Conservation (phyloP, 2,113 vertebrate genomes). For the Planiliza haematocheilus region DNA sequence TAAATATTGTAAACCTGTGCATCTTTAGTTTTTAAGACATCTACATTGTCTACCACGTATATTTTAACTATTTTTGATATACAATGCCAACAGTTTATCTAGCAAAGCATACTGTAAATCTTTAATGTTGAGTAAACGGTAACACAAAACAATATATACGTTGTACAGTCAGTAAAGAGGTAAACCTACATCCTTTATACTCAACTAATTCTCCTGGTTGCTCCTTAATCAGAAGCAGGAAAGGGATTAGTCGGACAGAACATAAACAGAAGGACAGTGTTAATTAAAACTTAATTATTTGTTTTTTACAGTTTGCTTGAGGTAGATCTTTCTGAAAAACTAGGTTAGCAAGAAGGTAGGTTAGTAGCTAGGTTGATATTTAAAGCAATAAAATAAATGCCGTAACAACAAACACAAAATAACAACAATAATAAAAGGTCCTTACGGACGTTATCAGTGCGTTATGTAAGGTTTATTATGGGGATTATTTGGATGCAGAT, state of each 20-base stretch:
- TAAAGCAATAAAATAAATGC: neutral
- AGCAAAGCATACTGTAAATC: no score
- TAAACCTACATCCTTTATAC: neutral
- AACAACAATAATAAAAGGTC: neutral
- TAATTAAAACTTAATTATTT: neutral
- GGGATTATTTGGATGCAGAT: slow-evolving; percentile 11
- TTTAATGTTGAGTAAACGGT: slow-evolving; percentile 13
- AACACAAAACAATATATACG: neutral
- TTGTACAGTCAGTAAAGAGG: neutral
- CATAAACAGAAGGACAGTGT: neutral
- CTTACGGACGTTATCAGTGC: neutral
- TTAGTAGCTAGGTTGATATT: neutral
- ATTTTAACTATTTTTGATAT: no score
- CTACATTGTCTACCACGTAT: no score
- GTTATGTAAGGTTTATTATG: slow-evolving; percentile 15
- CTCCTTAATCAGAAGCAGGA: neutral
- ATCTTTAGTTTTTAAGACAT: no score
- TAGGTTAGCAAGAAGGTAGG: neutral
- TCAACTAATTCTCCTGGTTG: neutral
- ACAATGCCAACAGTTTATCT: no score
- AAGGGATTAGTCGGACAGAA: neutral
- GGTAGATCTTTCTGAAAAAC: neutral
- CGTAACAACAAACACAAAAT: slow-evolving; percentile 5
- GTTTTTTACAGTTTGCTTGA: neutral
- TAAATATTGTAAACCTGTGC: no score